Evolutionary conservation across 2,888 invertebrate genomes (phyloP), one percentile per base, ranked within the genome.

Genomic region (Nephrocerus scutellatus): DNA sequence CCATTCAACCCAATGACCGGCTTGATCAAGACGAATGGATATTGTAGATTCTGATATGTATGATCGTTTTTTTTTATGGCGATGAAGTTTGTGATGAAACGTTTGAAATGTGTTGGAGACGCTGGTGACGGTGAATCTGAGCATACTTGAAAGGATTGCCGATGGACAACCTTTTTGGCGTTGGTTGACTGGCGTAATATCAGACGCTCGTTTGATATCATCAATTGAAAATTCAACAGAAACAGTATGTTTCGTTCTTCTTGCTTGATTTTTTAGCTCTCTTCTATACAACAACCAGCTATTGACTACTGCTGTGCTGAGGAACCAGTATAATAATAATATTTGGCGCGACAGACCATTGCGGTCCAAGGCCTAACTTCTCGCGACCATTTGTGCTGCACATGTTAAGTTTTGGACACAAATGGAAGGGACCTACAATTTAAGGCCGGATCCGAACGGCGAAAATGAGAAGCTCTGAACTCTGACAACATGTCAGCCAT

Each of bases 1-100:
- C n/a, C n/a, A n/a, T n/a, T n/a, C 38, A 21, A 42, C 21, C 47
- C 44, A 44, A 36, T 44, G 38, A 28, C 31, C 29, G 25, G n/a
- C 9, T 30, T 31, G 30, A 35, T 46, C 41, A 36, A 39, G 37
- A 22, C 39, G 38, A 13, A 30, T 38, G 14, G 31, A 32, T 30
- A 38, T 38, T 39, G 46, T 35, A 35, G 43, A 41, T 28, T 43
- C 26, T 14, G 28, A 24, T 18, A 40, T 35, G 25, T 43, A 46
- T 24, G 43, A 34, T 22, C 40, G 25, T 30, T 30, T 36, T 31
- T 30, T n/a, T 7, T 20, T 22, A 30, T 15, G 22, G 7, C n/a
- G n/a, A n/a, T n/a, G n/a, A n/a, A n/a, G n/a, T n/a, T n/a, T n/a
- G n/a, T n/a, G n/a, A n/a, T n/a, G n/a, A n/a, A n/a, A n/a, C n/a